These are phyloP conservation scores for Xiphydria camelus DNA, from an alignment of 2,888 invertebrate genomes.

Conservation along the genomic window DNA sequence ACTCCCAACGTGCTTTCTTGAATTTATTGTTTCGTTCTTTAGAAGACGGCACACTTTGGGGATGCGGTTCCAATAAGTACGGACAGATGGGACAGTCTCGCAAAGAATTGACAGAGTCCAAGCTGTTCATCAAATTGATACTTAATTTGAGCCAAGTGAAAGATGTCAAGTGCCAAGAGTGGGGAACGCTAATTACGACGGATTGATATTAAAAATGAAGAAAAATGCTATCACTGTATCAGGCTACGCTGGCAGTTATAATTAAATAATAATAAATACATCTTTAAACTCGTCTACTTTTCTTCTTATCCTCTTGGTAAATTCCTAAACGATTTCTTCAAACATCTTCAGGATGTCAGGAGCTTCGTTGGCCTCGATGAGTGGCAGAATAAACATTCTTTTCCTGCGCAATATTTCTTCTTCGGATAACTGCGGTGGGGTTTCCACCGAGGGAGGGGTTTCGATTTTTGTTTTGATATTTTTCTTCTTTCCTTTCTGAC, in stretches of 20 bases:
- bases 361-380: conserved; percentile 33
- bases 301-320: too few species aligned
- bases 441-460: too few species aligned
- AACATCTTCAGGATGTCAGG: neutral
- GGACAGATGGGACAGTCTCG: conserved; percentile 69
- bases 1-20: neutral
- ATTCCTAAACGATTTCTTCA: neutral
- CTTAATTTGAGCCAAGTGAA: conserved; percentile 26
- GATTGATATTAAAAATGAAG: conserved; percentile 20
- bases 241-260: too few species aligned
- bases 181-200: conserved; percentile 47
- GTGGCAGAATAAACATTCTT: conserved; percentile 30
- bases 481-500: neutral
- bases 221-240: too few species aligned
- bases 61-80: conserved; percentile 81
- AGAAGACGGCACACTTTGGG: conserved; percentile 71
- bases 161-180: conserved; percentile 52
- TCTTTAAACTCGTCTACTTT: too few species aligned
- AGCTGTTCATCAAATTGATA: conserved; percentile 38
- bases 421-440: conserved; percentile 19
- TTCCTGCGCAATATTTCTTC: conserved; percentile 24
- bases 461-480: neutral
- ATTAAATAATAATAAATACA: too few species aligned
- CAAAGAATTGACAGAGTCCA: conserved; percentile 20
- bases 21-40: conserved; percentile 38